Conservation (phyloP, 2,888 invertebrate species). For the Xestia rhomboidea region DNA sequence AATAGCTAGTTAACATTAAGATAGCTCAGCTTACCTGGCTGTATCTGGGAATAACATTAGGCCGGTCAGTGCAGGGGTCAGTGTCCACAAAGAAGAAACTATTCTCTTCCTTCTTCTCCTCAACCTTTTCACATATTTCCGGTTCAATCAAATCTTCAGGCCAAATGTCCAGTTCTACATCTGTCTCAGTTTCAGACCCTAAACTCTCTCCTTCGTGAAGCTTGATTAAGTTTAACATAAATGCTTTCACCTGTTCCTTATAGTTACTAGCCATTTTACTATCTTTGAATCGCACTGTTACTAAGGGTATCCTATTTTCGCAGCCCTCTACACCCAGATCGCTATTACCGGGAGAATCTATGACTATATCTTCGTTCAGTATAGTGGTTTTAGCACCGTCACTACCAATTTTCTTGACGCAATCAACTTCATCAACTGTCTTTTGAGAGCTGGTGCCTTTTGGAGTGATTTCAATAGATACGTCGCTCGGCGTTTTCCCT, state of each 20-base stretch:
- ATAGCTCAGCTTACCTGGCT: slow-evolving; percentile 76
- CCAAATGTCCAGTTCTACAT: slow-evolving; percentile 85
- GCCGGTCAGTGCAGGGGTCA: slow-evolving; percentile 75
- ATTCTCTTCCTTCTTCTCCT: slow-evolving; percentile 66
- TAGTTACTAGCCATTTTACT: slow-evolving; percentile 84
- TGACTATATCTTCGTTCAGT: slow-evolving; percentile 81
- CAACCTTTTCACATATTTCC: slow-evolving; percentile 27
- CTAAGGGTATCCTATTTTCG: slow-evolving; percentile 83
- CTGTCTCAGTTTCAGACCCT: slow-evolving; percentile 78
- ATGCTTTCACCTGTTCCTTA: slow-evolving; percentile 86
- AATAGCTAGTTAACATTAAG: not conserved
- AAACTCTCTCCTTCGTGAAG: slow-evolving; percentile 74
- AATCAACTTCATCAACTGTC: slow-evolving; percentile 64
- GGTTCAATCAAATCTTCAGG: slow-evolving; percentile 80
- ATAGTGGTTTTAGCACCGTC: slow-evolving; percentile 74
- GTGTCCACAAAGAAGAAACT: slow-evolving; percentile 86
- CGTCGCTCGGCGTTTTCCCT: slow-evolving; percentile 81
- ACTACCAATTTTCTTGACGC: slow-evolving; percentile 63
- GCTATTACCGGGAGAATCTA: slow-evolving; percentile 82
- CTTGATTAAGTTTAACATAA: slow-evolving; percentile 85
- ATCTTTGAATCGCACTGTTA: slow-evolving; percentile 87
- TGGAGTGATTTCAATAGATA: slow-evolving; percentile 61
- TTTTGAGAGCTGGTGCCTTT: slow-evolving; percentile 52
- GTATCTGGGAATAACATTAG: slow-evolving; percentile 80
- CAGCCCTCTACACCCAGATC: slow-evolving; percentile 82